Evolutionary conservation across 2,888 invertebrate species (phyloP), one percentile per base, ranked within the genome.

Genomic region (Doris montereyensis): DNA sequence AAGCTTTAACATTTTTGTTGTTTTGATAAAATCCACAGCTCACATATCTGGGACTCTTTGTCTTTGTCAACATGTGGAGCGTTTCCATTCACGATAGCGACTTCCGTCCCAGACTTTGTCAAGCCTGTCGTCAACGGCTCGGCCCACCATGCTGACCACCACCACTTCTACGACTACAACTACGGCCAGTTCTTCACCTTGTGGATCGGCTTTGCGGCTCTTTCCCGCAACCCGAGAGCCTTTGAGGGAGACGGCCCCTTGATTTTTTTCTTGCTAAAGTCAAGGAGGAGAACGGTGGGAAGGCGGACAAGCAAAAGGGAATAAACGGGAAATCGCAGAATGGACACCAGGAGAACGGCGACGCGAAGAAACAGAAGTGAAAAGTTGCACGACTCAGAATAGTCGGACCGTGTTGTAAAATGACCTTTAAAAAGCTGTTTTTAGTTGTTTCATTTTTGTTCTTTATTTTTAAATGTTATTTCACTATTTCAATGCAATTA

Each of bases 131-230:
- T 93, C 57, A 93, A 93, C 85, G 93, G 92, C 26, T 89, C 92
- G 2, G 92, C 92, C 21, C 92, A 92, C 85, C 92, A 93, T 84
- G 91, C 88, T 24, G 92, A 92, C 79, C 92, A 93, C 84, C 92
- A 92, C 81, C 78, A 92, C 24, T 92, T 86, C 84, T 92, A 92
- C 87, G 91, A 91, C 85, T 93, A 90, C 86, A 93, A 93, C 85
- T 93, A 93, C 79, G 93, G 92, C 10, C 92, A 93, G 87, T 93
- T 92, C 86, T 92, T 92, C 84, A 93, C 93, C 0, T 85, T 93
- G 1, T 93, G 92, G 93, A 92, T 93, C 81, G 84, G 90, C 34
- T 85, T 92, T 10, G 91, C 92, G 0, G 89, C 91, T 0, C 88
- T 90, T 0, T 91, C 90, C 83, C 83, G 87, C 52, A 83, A 88